phyloP scores from a whole-genome alignment of 1,140 invertebrate genomes.

The Lanistes nyassanus region DNA sequence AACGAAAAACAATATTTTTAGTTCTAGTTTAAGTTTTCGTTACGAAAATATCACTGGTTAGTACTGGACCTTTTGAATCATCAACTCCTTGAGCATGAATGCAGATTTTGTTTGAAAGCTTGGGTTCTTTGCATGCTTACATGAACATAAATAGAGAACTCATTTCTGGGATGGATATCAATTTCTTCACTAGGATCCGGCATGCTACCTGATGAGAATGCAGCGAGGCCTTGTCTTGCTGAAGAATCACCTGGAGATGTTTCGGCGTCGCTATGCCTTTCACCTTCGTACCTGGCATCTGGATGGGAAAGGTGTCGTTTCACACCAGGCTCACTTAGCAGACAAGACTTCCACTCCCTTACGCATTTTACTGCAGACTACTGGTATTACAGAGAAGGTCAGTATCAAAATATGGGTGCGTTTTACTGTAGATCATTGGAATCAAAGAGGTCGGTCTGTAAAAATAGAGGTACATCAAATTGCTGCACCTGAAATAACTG shows the following conservation, averaged over 20 bases:
- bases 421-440: too few relatives aligned
- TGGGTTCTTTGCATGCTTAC: background rate
- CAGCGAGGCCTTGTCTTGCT: slow-evolving; percentile 87
- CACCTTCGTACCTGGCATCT: slow-evolving; percentile 73
- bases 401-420: too few relatives aligned
- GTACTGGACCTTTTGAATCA: too few relatives aligned
- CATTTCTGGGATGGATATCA: background rate
- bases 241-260: slow-evolving; percentile 92
- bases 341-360: slow-evolving; percentile 73
- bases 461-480: too few relatives aligned
- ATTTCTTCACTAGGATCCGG: slow-evolving; percentile 69
- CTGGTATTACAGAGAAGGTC: slow-evolving; percentile 77
- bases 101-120: background rate
- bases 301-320: slow-evolving; percentile 79
- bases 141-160: background rate
- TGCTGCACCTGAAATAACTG: too few relatives aligned
- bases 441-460: too few relatives aligned
- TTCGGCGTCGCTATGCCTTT: slow-evolving; percentile 77
- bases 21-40: too few relatives aligned
- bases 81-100: background rate
- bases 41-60: too few relatives aligned
- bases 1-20: too few relatives aligned
- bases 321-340: slow-evolving; percentile 69
- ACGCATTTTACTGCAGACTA: slow-evolving; percentile 84
- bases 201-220: slow-evolving; percentile 86